Base-by-base conservation (phyloP, 2,113 vertebrate species). In the Pseudolaguvia tuberculata region DNA sequence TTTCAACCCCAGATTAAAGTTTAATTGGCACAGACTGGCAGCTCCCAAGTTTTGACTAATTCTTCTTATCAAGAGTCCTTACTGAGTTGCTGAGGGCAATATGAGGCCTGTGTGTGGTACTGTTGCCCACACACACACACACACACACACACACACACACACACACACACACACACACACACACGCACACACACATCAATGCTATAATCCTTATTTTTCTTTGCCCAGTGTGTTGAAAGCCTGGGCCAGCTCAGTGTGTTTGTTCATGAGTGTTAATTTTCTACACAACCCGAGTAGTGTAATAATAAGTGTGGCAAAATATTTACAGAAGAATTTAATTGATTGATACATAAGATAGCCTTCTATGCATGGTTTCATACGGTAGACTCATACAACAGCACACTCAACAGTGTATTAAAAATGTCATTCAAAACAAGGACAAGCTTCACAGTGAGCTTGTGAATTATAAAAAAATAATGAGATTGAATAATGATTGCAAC, bases 21-120 rank as follows among this genome's bases (percentile, higher is more conserved):
- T 92, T 91, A 91, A 91, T 91, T 91, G 88, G 88, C 87, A 86
- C 88, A 91, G 89, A 92, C 89, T 92, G 88, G 89, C 89, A 91
- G 89, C 89, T 91, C 89, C 88, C 89, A 91, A 92, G 91, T 91
- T 92, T 91, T 90, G 88, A 91, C 91, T 92, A 92, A 91, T 90
- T 91, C 89, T 90, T 85, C 90, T 92, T 92, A 92, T 92, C 90
- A 83, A 85, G 86, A 89, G 90, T 91, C 89, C 89, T 90, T 92
- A 90, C 89, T 84, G 85, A 86, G 87, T 88, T 83, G 91, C 90
- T 92, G 84, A 90, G 87, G 90, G 91, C 91, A 85, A 91, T 90
- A 86, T 86, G 81, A 89, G 89, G 88, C 84, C 88, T 87, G 74
- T 73, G 77, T 87, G 74, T 80, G 83, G 85, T 83, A 86, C 70